These are phyloP conservation scores for Drosophila atripex DNA, from an alignment of 2,888 invertebrate species.

Conservation along the genomic window DNA sequence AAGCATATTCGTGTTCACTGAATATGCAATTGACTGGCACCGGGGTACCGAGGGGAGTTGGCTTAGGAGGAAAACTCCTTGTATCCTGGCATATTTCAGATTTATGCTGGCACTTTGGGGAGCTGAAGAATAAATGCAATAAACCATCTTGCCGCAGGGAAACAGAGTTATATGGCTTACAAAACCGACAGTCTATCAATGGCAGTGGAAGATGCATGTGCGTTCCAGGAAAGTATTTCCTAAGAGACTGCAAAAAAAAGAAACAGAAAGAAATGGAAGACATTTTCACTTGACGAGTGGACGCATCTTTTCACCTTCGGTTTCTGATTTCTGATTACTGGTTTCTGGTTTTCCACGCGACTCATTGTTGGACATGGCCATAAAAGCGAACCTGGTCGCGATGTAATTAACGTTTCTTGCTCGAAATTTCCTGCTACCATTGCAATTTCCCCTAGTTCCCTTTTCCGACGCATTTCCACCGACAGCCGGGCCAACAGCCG, in stretches of 20 bases:
- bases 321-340: constrained; percentile 39
- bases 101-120: constrained; percentile 43
- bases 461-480: constrained; percentile 61
- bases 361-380: constrained; percentile 45
- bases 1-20: constrained; percentile 77
- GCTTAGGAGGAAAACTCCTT: constrained; percentile 24
- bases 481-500: constrained; percentile 36
- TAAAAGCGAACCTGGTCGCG: constrained; percentile 35
- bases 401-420: constrained; percentile 50
- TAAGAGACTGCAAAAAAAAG: too few relatives aligned
- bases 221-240: constrained; percentile 14
- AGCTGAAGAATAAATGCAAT: constrained; percentile 22
- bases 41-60: constrained; percentile 14
- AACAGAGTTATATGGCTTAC: constrained; percentile 7
- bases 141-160: constrained; percentile 21
- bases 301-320: constrained; percentile 49
- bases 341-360: constrained; percentile 39
- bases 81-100: constrained; percentile 39
- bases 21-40: constrained; percentile 60
- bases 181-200: constrained; percentile 21
- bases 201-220: constrained; percentile 6
- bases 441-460: constrained; percentile 63
- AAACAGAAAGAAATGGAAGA: constrained; percentile 4
- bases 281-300: constrained; percentile 22
- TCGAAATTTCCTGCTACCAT: constrained; percentile 63